A percentile compares a stretch with the other conserved stretches of the same genome.
phyloP scores from a whole-genome alignment of 2,888 invertebrate species.

The Altica lythri region DNA sequence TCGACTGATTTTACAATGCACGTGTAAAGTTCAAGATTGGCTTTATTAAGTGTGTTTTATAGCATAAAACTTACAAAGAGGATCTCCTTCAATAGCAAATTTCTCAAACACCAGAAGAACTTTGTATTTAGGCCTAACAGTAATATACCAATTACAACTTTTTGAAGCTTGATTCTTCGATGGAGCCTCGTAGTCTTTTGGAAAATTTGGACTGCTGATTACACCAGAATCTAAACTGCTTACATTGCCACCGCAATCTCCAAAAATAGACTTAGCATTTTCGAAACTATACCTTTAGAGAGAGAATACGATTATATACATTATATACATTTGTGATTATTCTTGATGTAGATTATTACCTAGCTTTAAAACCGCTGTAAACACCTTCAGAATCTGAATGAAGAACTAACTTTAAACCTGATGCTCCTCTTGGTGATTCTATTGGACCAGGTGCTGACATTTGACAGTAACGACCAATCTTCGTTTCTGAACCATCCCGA shows the following conservation, averaged over 20 bases:
- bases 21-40: no score
- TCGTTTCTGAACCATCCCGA: conserved; percentile 77
- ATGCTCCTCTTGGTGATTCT: conserved; percentile 87
- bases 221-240: conserved; percentile 81
- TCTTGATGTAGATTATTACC: conserved; percentile 46
- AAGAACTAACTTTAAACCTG: conserved; percentile 85
- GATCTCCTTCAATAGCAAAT: conserved; percentile 94
- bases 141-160: conserved; percentile 97
- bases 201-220: conserved; percentile 89
- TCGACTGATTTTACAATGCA: no score
- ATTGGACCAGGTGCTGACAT: conserved; percentile 92
- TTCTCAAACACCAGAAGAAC: conserved; percentile 90
- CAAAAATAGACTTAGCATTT: conserved; percentile 82
- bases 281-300: conserved; percentile 78
- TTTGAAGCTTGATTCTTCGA: conserved; percentile 78
- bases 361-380: conserved; percentile 94
- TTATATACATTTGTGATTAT: not conserved
- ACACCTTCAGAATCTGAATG: conserved; percentile 87
- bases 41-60: no score
- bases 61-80: conserved; percentile 71
- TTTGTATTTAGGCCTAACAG: conserved; percentile 81
- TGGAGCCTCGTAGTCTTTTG: conserved; percentile 86
- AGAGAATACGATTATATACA: not conserved
- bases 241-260: conserved; percentile 92
- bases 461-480: conserved; percentile 91